These are phyloP conservation scores for Tetrapedia diversipes DNA, from an alignment of 2,888 invertebrate species.

Conservation along the genomic window DNA sequence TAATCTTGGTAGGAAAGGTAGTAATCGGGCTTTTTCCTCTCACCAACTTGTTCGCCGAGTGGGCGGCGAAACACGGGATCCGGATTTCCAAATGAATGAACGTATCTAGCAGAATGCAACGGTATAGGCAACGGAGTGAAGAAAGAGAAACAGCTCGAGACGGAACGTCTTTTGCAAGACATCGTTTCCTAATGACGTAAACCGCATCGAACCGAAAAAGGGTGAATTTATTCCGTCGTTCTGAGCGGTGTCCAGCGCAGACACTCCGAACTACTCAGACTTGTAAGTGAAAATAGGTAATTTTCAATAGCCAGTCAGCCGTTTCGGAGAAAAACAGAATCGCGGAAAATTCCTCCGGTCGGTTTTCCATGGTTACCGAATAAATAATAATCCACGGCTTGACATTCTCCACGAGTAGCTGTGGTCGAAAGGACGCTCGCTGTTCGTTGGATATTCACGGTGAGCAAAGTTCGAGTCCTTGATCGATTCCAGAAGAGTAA, in stretches of 20 bases:
- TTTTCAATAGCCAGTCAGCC: no score
- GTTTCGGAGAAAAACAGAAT: background rate
- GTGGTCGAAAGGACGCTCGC: constrained; percentile 32
- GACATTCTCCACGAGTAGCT: constrained; percentile 34
- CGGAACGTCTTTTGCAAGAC: constrained; percentile 35
- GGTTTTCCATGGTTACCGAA: background rate
- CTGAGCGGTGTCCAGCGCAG: background rate
- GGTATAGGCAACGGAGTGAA: constrained; percentile 29
- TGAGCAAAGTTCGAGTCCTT: constrained; percentile 69
- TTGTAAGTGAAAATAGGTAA: no score
- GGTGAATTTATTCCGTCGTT: constrained; percentile 13
- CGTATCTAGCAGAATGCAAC: constrained; percentile 43
- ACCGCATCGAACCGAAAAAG: constrained; percentile 19
- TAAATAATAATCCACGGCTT: constrained; percentile 27
- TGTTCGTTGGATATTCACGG: constrained; percentile 66
- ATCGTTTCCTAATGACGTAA: constrained; percentile 37
- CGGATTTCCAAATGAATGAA: constrained; percentile 61
- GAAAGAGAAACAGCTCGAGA: constrained; percentile 29
- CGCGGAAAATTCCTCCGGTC: background rate
- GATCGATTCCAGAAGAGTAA: constrained; percentile 72
- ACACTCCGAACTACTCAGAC: background rate
- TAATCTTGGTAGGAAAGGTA: constrained; percentile 58
- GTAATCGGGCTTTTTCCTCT: constrained; percentile 62
- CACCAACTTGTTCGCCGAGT: constrained; percentile 45
- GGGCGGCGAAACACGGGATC: constrained; percentile 52